Conservation (phyloP, 2,888 invertebrate genomes). For the Brachyptera risi region DNA sequence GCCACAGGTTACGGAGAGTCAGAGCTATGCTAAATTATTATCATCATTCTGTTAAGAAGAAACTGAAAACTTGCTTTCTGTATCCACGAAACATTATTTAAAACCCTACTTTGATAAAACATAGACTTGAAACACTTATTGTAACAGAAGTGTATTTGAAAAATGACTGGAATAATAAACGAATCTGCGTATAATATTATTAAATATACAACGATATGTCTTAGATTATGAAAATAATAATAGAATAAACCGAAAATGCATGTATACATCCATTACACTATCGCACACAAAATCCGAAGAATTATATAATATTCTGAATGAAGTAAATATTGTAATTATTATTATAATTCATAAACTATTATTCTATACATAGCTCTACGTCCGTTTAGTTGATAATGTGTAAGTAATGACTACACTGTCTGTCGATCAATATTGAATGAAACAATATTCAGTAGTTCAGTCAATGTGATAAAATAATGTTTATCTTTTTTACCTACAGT, state of each 20-base stretch:
- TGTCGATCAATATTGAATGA: neutral
- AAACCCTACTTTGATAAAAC: no score
- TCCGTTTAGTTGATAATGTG: neutral
- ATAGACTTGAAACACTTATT: no score
- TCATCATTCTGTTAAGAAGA: no score
- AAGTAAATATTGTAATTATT: no score
- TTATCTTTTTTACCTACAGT: conserved; percentile 32
- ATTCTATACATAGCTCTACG: conserved; percentile 3
- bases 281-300: neutral
- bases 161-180: neutral
- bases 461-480: conserved; percentile 21
- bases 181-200: neutral
- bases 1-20: no score
- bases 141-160: neutral
- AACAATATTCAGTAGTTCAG: conserved; percentile 15
- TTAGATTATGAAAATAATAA: no score
- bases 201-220: neutral
- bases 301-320: no score
- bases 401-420: neutral
- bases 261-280: neutral
- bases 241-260: neutral
- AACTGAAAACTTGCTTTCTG: no score
- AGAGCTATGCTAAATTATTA: no score
- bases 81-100: no score
- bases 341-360: no score